Conservation (phyloP, 2,888 invertebrate genomes). For the Mesodorylaimus sp. region DNA sequence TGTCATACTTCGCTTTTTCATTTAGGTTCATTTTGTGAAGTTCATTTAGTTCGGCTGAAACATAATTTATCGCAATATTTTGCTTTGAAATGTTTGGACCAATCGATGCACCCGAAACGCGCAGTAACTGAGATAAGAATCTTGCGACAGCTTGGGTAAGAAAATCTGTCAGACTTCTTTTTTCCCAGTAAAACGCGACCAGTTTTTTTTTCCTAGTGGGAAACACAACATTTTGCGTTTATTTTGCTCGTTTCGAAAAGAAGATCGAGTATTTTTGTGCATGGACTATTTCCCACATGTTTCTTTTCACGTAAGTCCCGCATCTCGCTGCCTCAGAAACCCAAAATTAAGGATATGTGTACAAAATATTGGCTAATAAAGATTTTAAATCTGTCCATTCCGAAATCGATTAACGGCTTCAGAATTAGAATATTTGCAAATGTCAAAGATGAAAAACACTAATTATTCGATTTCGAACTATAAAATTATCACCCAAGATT, state of each 20-base stretch:
- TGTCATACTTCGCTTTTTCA: too few relatives aligned
- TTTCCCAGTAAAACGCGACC: not conserved
- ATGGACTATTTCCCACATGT: conserved; percentile 73
- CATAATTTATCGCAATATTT: conserved; percentile 37
- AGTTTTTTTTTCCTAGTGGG: conserved; percentile 43
- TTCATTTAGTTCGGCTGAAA: conserved; percentile 33
- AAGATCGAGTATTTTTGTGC: conserved; percentile 61
- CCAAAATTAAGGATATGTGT: too few relatives aligned
- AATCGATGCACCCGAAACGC: conserved; percentile 61
- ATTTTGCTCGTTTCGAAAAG: conserved; percentile 32
- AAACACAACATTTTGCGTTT: conserved; percentile 60
- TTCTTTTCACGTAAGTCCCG: conserved; percentile 54
- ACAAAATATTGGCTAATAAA: too few relatives aligned
- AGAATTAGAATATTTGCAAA: not conserved
- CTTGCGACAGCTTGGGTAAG: conserved; percentile 39
- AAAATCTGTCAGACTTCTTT: not conserved
- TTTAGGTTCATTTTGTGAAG: conserved; percentile 1
- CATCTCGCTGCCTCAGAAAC: too few relatives aligned
- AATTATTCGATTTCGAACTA: not conserved
- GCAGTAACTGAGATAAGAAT: conserved; percentile 62
- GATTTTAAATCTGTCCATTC: conserved; percentile 5
- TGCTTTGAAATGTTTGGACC: conserved; percentile 68
- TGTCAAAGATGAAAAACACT: not conserved
- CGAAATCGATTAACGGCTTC: not conserved
- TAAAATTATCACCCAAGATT: not conserved